A percentile compares a stretch with the other conserved stretches of the same genome.
phyloP scores from a whole-genome alignment of 2,888 invertebrate species.

The Lysandra coridon region DNA sequence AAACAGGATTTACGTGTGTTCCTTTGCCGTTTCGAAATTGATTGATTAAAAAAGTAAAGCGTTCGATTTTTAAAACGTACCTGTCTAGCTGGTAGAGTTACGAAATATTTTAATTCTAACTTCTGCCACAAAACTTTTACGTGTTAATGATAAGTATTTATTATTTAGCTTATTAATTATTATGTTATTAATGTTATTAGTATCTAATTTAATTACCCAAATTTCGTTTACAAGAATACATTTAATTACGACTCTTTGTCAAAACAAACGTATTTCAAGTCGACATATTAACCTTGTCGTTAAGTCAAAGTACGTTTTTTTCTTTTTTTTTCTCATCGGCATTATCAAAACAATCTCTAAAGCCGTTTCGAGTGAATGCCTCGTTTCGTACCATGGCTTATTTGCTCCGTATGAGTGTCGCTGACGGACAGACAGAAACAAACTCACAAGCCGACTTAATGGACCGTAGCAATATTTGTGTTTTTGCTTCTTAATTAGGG shows the following conservation, averaged over 20 bases:
- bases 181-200: no score
- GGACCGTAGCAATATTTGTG: conserved; percentile 63
- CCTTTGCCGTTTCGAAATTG: conserved; percentile 51
- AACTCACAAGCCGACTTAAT: conserved; percentile 56
- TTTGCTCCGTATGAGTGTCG: conserved; percentile 47
- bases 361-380: conserved; percentile 62
- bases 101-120: background rate
- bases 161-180: background rate
- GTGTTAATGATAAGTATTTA: background rate
- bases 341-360: conserved; percentile 42
- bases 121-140: background rate
- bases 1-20: conserved; percentile 54
- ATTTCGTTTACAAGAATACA: background rate
- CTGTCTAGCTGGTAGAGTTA: background rate
- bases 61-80: conserved; percentile 26
- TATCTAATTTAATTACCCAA: background rate
- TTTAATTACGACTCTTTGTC: background rate
- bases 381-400: conserved; percentile 62
- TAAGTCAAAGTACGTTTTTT: conserved; percentile 27
- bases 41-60: conserved; percentile 44
- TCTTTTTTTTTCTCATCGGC: conserved; percentile 36
- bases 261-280: background rate
- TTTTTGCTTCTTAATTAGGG: conserved; percentile 72
- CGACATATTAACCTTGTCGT: conserved; percentile 28
- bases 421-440: conserved; percentile 52